Conservation (phyloP, 2,113 vertebrate genomes). For the Daphoenositta chrysoptera region DNA sequence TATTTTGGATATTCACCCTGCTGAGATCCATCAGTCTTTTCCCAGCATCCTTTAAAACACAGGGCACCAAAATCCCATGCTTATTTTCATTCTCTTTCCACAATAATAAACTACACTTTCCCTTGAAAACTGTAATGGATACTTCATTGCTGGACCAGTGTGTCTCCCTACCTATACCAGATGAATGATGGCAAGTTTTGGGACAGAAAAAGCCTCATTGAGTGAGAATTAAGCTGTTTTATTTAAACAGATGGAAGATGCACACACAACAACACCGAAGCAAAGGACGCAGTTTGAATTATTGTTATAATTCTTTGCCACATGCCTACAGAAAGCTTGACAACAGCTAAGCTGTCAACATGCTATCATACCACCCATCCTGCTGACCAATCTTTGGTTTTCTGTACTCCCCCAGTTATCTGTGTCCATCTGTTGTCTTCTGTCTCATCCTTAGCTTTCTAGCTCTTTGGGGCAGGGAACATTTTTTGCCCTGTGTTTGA, state of each 20-base stretch:
- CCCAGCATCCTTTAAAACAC: not conserved
- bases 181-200: not conserved
- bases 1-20: not conserved
- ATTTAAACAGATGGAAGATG: conserved; percentile 51
- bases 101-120: not conserved
- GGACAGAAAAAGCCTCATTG: not conserved
- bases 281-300: conserved; percentile 1
- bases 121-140: not conserved
- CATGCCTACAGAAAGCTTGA: conserved; percentile 53
- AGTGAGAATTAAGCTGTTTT: conserved; percentile 15
- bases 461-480: conserved; percentile 30
- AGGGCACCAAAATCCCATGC: not conserved
- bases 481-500: not conserved
- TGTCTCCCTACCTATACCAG: not conserved
- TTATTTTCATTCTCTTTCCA: not conserved
- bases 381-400: conserved; percentile 48
- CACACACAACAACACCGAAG: not conserved
- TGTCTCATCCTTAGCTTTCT: not conserved
- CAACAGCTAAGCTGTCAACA: conserved; percentile 44
- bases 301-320: conserved; percentile 34
- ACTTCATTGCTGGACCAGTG: not conserved
- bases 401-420: conserved; percentile 36
- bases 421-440: conserved; percentile 61
- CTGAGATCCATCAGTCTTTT: not conserved
- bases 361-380: conserved; percentile 27